Percentiles rank a stretch among this genome's conserved stretches.
Evolutionary conservation across 1,140 invertebrate genomes (phyloP).

Genomic region (Formica selysi): DNA sequence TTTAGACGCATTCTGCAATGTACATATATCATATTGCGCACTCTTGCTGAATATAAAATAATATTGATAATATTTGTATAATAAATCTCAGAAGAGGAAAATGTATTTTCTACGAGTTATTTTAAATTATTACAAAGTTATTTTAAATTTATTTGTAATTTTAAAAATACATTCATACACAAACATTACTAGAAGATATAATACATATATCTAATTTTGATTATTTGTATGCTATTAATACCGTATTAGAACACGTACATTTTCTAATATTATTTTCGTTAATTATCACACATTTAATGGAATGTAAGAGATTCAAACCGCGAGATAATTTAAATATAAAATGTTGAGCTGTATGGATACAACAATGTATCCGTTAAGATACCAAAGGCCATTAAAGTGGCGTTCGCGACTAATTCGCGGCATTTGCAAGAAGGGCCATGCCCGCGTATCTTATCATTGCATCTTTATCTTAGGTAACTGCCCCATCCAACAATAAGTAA

Average conservation of each 20-base stretch:
- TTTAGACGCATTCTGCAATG: not conserved
- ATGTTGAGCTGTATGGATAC: not conserved
- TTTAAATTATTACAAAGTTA: not conserved
- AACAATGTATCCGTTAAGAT: slow-evolving; percentile 34
- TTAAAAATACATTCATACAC: not conserved
- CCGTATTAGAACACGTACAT: not conserved
- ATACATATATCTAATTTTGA: slow-evolving; percentile 16
- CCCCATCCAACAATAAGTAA: slow-evolving; percentile 59
- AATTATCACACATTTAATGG: slow-evolving; percentile 34
- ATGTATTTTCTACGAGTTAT: not conserved
- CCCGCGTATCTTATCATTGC: slow-evolving; percentile 30
- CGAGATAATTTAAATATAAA: slow-evolving; percentile 40
- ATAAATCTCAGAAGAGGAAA: not conserved
- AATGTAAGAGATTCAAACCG: slow-evolving; percentile 42
- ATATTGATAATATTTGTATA: slow-evolving; percentile 30
- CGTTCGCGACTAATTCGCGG: slow-evolving; percentile 51
- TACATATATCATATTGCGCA: not conserved
- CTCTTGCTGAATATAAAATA: slow-evolving; percentile 5
- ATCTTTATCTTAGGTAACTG: slow-evolving; percentile 56
- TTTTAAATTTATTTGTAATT: slow-evolving; percentile 19
- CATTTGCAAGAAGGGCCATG: slow-evolving; percentile 39
- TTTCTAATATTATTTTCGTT: slow-evolving; percentile 19
- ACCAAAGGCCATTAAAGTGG: slow-evolving; percentile 43
- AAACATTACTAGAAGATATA: not conserved
- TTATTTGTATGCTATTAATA: not conserved